A percentile compares a stretch with the other conserved stretches of the same genome.
These are phyloP conservation scores for Chrysopilus asiliformis DNA, from an alignment of 2,888 invertebrate genomes.

Conservation along the genomic window DNA sequence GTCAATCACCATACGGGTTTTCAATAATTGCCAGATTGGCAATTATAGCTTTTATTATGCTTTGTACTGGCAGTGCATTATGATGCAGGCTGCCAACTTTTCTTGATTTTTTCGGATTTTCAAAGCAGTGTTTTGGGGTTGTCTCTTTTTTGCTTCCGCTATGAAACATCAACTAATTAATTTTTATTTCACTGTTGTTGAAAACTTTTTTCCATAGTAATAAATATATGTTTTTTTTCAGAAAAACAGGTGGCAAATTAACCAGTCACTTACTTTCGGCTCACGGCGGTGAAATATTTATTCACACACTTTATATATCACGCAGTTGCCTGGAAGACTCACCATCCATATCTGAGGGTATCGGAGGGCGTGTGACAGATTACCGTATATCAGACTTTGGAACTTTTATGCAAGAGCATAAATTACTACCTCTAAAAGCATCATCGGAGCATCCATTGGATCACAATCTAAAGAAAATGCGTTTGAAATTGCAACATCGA, in stretches of 20 bases:
- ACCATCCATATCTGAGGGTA: slow-evolving; percentile 88
- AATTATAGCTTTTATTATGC: too few relatives aligned
- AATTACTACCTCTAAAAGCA: slow-evolving; percentile 57
- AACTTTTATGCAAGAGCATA: slow-evolving; percentile 71
- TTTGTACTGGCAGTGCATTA: too few relatives aligned
- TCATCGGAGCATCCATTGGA: slow-evolving; percentile 21
- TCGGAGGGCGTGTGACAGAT: slow-evolving; percentile 87
- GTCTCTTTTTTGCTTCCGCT: too few relatives aligned
- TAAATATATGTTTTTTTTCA: slow-evolving; percentile 16
- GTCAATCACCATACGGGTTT: too few relatives aligned
- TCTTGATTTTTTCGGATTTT: too few relatives aligned
- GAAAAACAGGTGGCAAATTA: slow-evolving; percentile 70
- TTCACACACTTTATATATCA: slow-evolving; percentile 76
- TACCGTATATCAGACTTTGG: slow-evolving; percentile 80
- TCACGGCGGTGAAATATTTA: slow-evolving; percentile 92
- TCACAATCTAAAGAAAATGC: slow-evolving; percentile 44
- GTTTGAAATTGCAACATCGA: slow-evolving; percentile 56
- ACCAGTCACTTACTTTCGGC: slow-evolving; percentile 87
- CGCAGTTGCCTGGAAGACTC: slow-evolving; percentile 86
- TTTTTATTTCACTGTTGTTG: too few relatives aligned
- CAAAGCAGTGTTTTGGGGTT: too few relatives aligned
- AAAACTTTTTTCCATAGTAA: too few relatives aligned
- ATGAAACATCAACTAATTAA: too few relatives aligned
- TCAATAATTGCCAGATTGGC: too few relatives aligned
- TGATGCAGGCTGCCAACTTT: too few relatives aligned